These are phyloP conservation scores for Drosophila orosa DNA, from an alignment of 1,140 invertebrate species.

Conservation along the genomic window DNA sequence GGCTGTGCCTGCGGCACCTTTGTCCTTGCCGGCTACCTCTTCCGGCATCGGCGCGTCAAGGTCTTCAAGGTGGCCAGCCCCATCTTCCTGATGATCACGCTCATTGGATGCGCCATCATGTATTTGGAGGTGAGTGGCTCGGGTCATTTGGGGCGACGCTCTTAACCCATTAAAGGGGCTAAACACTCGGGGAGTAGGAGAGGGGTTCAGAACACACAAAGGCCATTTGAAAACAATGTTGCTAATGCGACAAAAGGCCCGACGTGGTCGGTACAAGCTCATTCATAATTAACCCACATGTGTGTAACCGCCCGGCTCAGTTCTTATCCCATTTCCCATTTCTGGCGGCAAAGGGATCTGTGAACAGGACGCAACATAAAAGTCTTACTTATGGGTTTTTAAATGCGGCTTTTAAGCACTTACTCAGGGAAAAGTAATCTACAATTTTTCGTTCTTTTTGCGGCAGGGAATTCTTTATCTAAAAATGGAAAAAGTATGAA, in stretches of 20 bases:
- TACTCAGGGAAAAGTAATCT: background rate
- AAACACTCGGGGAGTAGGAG: background rate
- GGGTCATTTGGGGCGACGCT: conserved; percentile 20
- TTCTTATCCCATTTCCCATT: conserved; percentile 13
- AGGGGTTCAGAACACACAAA: conserved; percentile 56
- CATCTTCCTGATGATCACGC: conserved; percentile 94
- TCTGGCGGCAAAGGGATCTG: conserved; percentile 23
- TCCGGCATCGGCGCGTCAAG: conserved; percentile 91
- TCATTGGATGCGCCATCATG: conserved; percentile 95
- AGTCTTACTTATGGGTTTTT: conserved; percentile 68
- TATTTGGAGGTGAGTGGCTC: conserved; percentile 90
- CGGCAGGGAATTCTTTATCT: background rate
- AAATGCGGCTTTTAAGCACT: conserved; percentile 67
- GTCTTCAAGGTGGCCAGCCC: conserved; percentile 96
- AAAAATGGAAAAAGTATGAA: background rate
- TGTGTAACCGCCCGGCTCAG: conserved; percentile 9
- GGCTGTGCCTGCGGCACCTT: conserved; percentile 91
- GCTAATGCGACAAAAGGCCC: conserved; percentile 71
- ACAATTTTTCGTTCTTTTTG: conserved; percentile 16
- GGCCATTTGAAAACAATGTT: conserved; percentile 66
- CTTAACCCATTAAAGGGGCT: conserved; percentile 39
- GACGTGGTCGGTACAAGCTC: conserved; percentile 41
- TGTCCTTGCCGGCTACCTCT: conserved; percentile 90
- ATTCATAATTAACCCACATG: conserved; percentile 79
- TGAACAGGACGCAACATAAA: conserved; percentile 55